These are phyloP conservation scores for Brenthis hecate DNA, from an alignment of 2,888 invertebrate species.

Conservation along the genomic window DNA sequence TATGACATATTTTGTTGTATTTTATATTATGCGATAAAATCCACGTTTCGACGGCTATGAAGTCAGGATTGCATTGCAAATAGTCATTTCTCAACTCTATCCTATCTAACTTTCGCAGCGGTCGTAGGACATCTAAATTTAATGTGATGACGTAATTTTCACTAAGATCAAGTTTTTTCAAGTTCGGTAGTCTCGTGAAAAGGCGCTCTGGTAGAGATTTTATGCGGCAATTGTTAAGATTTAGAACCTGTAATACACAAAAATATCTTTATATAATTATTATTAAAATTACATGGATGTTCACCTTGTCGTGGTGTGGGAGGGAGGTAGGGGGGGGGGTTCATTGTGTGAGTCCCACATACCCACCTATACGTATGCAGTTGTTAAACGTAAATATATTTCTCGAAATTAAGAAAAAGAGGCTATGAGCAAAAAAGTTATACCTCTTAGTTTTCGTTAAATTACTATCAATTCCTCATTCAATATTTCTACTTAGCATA, in stretches of 20 bases:
- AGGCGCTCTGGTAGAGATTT: constrained; percentile 75
- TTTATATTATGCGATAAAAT: constrained; percentile 61
- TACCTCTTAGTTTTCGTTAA: too few relatives aligned
- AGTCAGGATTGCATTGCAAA: constrained; percentile 79
- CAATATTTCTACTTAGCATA: too few relatives aligned
- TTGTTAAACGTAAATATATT: too few relatives aligned
- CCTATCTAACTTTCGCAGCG: constrained; percentile 72
- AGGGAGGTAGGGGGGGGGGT: too few relatives aligned
- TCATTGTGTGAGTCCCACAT: too few relatives aligned
- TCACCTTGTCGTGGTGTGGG: too few relatives aligned
- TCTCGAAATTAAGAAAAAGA: too few relatives aligned
- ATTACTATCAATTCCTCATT: too few relatives aligned
- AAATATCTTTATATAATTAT: neutral
- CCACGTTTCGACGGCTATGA: constrained; percentile 69
- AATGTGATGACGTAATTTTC: constrained; percentile 83
- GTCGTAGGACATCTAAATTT: constrained; percentile 69
- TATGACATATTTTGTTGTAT: constrained; percentile 73
- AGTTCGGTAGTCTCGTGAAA: constrained; percentile 79
- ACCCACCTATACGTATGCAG: too few relatives aligned
- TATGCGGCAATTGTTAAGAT: constrained; percentile 83
- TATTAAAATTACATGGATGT: neutral
- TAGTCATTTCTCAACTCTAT: constrained; percentile 82
- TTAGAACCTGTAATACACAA: constrained; percentile 73
- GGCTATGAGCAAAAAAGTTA: too few relatives aligned
- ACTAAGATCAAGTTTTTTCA: constrained; percentile 82